phyloP scores from a whole-genome alignment of 2,797 vertebrate species.

The Hybognathus amarus region DNA sequence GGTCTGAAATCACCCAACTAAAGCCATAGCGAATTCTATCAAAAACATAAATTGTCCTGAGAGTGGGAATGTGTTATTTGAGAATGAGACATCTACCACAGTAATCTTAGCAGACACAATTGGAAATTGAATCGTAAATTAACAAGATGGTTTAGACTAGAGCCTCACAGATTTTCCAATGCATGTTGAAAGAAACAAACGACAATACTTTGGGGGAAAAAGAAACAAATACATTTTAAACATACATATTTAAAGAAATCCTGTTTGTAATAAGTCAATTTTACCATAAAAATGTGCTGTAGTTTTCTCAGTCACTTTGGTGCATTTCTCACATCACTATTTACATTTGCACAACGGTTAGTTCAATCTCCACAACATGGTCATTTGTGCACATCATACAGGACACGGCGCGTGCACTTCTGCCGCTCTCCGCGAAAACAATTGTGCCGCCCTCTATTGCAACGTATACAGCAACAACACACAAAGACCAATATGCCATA shows the following conservation, averaged over 20 bases:
- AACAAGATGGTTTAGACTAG: conserved; percentile 25
- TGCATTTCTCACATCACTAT: no score
- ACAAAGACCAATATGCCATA: no score
- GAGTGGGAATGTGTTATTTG: conserved; percentile 29
- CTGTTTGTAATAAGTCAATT: not conserved
- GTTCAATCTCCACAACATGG: no score
- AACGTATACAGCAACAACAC: no score
- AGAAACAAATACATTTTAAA: not conserved
- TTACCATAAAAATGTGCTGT: not conserved
- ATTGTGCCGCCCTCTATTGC: no score
- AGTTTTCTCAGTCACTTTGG: no score
- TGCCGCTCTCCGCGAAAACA: no score
- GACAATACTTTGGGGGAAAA: not conserved
- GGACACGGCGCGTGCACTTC: no score
- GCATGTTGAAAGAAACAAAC: conserved; percentile 29
- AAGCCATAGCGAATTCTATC: conserved; percentile 48
- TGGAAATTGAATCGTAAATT: conserved; percentile 47
- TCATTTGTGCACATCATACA: no score
- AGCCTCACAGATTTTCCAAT: conserved; percentile 23
- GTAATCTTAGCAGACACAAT: conserved; percentile 43
- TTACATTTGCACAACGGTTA: no score
- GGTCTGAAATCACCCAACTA: conserved; percentile 53
- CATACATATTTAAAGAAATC: not conserved
- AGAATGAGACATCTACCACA: conserved; percentile 40
- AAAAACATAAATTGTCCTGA: conserved; percentile 50